Evolutionary conservation across 2,888 invertebrate species (phyloP), one percentile per base, ranked within the genome.

Genomic region (Perizoma affinitatum): DNA sequence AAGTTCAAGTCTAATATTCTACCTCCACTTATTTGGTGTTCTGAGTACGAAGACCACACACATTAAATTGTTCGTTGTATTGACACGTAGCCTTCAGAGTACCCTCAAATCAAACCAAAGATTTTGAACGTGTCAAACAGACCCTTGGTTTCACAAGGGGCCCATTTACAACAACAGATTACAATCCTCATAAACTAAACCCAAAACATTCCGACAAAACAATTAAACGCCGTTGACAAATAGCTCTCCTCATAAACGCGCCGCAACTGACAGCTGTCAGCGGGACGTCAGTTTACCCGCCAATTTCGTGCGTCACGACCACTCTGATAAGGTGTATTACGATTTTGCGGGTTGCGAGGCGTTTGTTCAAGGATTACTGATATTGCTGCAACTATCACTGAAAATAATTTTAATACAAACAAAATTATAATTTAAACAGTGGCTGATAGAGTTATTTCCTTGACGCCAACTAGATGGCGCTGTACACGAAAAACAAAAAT

Each of bases 191-290:
- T 43, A 34, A 45, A 38, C 38, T 10, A n/a, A 42, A 42, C 42
- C 42, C 42, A 42, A 56, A 51, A 58, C 64, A 53, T 56, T 54
- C 72, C 75, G 69, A 71, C 74, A 72, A 66, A 71, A 78, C 70
- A 75, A 78, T 80, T 76, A 80, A 71, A 74, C 70, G 47, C 54
- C 70, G 65, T 46, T 73, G 71, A 73, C 71, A 75, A 70, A 76
- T 72, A 72, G 73, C 73, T 58, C 66, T 71, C 68, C 74, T 81
- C 80, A 78, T 79, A 79, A 78, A 76, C 74, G 77, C 68, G 61
- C 66, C 66, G 64, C 63, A 48, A 73, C 71, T 82, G 82, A 80
- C 83, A 83, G 72, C 73, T 82, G 83, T 83, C 83, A 81, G 66
- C 78, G 71, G 35, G 54, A 58, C 74, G 82, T 83, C 86, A 82